A percentile compares a stretch with the other conserved stretches of the same genome.
Conservation (phyloP, 2,888 invertebrate genomes). For the Parascotia fuliginaria region DNA sequence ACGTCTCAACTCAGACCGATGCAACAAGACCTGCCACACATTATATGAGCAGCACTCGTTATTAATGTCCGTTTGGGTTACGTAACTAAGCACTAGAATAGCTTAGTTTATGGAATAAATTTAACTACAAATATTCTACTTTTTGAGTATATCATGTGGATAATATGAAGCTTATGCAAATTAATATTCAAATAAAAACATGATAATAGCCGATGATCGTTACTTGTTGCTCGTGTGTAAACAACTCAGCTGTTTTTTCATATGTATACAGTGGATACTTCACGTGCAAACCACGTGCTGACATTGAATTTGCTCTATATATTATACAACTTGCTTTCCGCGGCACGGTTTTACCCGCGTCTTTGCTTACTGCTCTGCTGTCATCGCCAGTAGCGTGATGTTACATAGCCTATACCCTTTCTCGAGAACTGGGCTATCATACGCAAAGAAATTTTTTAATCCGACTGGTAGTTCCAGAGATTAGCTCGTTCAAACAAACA, state of each 20-base stretch:
- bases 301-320: background rate
- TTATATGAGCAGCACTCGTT: conserved; percentile 21
- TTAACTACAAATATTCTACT: background rate
- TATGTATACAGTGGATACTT: conserved; percentile 6
- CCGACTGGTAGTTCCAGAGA: too few species aligned
- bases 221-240: conserved; percentile 7
- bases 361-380: too few species aligned
- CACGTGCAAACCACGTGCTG: conserved; percentile 18
- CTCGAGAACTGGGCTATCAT: too few species aligned
- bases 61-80: conserved; percentile 25
- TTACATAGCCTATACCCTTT: too few species aligned
- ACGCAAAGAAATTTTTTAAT: too few species aligned
- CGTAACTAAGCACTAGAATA: conserved; percentile 9
- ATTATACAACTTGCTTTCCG: background rate
- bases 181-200: conserved; percentile 13
- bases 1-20: conserved; percentile 36
- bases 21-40: conserved; percentile 31
- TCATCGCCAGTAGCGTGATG: too few species aligned
- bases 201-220: conserved; percentile 4
- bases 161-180: conserved; percentile 16
- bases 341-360: too few species aligned
- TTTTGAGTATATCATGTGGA: background rate
- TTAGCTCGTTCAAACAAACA: too few species aligned
- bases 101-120: background rate
- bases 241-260: conserved; percentile 3